A percentile compares a stretch with the other conserved stretches of the same genome.
These are phyloP conservation scores for Rhea americana DNA, from an alignment of 2,113 vertebrate genomes.

Conservation along the genomic window DNA sequence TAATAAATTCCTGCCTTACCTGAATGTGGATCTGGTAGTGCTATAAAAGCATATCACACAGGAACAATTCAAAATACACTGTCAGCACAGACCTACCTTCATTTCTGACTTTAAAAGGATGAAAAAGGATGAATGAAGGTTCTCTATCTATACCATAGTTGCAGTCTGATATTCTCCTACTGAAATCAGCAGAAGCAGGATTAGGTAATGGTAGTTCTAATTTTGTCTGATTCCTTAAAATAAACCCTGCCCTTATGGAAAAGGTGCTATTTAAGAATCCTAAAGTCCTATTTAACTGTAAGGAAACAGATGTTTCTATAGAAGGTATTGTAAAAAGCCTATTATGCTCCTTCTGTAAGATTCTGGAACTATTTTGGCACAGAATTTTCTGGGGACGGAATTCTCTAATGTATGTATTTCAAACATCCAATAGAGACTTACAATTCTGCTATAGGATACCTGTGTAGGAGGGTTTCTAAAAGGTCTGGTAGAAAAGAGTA, in stretches of 20 bases:
- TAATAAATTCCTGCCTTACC: neutral
- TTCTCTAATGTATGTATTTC: neutral
- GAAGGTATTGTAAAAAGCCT: neutral
- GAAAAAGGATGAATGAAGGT: neutral
- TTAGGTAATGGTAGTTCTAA: neutral
- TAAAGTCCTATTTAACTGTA: neutral
- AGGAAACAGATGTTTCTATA: neutral
- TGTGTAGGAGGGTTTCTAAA: neutral
- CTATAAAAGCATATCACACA: neutral
- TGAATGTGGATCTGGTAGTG: neutral
- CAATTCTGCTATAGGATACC: neutral
- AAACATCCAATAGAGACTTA: neutral
- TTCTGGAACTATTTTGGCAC: neutral
- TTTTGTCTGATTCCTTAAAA: neutral
- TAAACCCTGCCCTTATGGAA: neutral
- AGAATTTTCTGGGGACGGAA: neutral
- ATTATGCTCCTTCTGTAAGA: neutral
- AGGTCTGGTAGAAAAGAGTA: neutral
- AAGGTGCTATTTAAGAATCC: neutral
- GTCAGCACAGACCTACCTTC: slow-evolving; percentile 25
- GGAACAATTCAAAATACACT: neutral
- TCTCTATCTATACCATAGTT: neutral
- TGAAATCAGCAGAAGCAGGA: neutral
- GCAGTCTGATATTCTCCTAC: neutral
- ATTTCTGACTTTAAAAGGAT: neutral